Evolutionary conservation across 2,888 invertebrate species (phyloP).

Genomic region (Caenorhabditis panamensis): DNA sequence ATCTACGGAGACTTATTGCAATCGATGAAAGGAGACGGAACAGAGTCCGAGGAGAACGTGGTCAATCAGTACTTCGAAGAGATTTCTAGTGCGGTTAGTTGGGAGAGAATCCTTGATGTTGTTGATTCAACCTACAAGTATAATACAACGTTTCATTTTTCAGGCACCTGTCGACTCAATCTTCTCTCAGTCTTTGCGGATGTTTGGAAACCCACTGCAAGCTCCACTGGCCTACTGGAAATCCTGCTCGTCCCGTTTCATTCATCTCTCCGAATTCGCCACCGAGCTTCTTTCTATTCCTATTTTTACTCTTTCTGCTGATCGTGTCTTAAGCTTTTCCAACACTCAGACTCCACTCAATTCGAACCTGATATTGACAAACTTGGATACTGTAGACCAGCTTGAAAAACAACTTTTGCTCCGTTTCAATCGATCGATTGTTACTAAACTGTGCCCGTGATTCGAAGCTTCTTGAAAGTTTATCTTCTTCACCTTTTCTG

Average conservation of each 20-base stretch:
- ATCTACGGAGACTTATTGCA: conserved; percentile 57
- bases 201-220: conserved; percentile 68
- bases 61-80: conserved; percentile 67
- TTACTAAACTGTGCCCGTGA: conserved; percentile 42
- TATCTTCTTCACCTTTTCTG: not conserved
- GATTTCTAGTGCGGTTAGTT: conserved; percentile 62
- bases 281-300: conserved; percentile 74
- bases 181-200: conserved; percentile 56
- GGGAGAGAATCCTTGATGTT: too few species aligned
- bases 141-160: too few species aligned
- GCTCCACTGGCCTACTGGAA: conserved; percentile 66
- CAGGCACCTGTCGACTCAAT: conserved; percentile 64
- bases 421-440: conserved; percentile 63
- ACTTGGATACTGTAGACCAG: conserved; percentile 56
- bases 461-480: not conserved
- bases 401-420: conserved; percentile 66
- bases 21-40: conserved; percentile 25
- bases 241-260: conserved; percentile 47
- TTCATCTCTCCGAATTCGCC: conserved; percentile 72
- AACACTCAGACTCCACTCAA: conserved; percentile 43
- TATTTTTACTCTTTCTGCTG: conserved; percentile 68
- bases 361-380: conserved; percentile 44
- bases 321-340: conserved; percentile 59
- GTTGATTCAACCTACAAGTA: too few species aligned
- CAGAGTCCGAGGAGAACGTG: conserved; percentile 53